phyloP scores from a whole-genome alignment of 2,113 vertebrate species.

The Microcebus murinus region DNA sequence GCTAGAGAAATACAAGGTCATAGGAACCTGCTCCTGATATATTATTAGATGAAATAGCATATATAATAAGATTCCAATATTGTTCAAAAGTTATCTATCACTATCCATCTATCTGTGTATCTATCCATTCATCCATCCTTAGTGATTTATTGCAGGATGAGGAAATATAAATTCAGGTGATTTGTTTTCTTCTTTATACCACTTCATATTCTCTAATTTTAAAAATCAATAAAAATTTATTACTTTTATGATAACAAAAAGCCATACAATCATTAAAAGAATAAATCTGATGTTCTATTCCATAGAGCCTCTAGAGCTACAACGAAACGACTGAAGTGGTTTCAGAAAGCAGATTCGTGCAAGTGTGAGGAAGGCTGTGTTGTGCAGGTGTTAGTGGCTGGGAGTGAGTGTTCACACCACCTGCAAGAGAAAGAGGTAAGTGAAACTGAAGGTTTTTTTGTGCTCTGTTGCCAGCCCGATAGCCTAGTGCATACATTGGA shows the following conservation, averaged over 20 bases:
- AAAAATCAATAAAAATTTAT: neutral
- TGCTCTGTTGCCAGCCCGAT: neutral
- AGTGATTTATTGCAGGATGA: neutral
- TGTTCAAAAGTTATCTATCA: neutral
- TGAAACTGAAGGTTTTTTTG: neutral
- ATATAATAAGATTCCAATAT: neutral
- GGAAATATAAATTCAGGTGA: neutral
- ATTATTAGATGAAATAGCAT: slow-evolving; percentile 21
- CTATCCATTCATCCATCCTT: neutral
- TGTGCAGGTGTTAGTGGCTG: neutral
- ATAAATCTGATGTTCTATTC: neutral
- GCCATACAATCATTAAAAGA: neutral
- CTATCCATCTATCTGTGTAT: neutral
- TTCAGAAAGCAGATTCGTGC: neutral
- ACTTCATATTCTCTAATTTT: neutral
- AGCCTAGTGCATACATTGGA: neutral
- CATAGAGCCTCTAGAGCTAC: neutral
- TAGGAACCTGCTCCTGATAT: neutral
- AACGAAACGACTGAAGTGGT: neutral
- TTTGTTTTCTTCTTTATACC: slow-evolving; percentile 48
- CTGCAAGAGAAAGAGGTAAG: neutral
- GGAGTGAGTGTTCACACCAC: too few species aligned
- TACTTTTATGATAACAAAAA: neutral
- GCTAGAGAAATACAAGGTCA: neutral
- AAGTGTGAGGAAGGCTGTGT: neutral